A percentile compares a stretch with the other conserved stretches of the same genome.
Conservation (phyloP, 2,888 invertebrate species). For the Galeruca laticollis region DNA sequence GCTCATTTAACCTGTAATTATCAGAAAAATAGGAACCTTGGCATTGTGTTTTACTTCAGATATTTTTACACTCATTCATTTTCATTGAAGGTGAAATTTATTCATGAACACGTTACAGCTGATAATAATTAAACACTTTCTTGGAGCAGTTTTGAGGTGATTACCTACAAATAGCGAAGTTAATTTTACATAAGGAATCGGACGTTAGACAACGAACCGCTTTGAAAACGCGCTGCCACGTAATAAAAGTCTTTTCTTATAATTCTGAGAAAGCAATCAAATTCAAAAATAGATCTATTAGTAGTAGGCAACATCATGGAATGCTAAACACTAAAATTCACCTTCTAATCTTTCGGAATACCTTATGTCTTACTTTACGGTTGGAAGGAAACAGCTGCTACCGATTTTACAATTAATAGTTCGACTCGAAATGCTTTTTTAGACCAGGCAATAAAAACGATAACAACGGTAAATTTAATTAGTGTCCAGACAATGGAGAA, state of each 20-base stretch:
- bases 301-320: conserved; percentile 44
- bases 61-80: no score
- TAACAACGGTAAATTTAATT: neutral
- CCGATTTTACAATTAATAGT: conserved; percentile 47
- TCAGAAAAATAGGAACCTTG: no score
- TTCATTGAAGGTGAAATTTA: no score
- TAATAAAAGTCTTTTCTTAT: conserved; percentile 28
- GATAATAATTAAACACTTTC: neutral
- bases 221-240: conserved; percentile 26
- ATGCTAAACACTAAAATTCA: conserved; percentile 42
- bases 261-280: conserved; percentile 38
- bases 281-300: conserved; percentile 52
- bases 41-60: no score
- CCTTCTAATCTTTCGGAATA: conserved; percentile 47
- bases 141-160: neutral
- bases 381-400: conserved; percentile 46
- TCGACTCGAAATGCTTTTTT: neutral
- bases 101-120: no score
- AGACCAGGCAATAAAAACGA: conserved; percentile 1
- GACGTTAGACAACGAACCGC: conserved; percentile 19
- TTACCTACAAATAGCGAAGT: neutral
- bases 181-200: neutral
- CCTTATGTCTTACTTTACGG: conserved; percentile 44
- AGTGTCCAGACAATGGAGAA: neutral
- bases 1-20: no score